Conservation (phyloP, 2,113 vertebrate species). For the Galeopterus variegatus region DNA sequence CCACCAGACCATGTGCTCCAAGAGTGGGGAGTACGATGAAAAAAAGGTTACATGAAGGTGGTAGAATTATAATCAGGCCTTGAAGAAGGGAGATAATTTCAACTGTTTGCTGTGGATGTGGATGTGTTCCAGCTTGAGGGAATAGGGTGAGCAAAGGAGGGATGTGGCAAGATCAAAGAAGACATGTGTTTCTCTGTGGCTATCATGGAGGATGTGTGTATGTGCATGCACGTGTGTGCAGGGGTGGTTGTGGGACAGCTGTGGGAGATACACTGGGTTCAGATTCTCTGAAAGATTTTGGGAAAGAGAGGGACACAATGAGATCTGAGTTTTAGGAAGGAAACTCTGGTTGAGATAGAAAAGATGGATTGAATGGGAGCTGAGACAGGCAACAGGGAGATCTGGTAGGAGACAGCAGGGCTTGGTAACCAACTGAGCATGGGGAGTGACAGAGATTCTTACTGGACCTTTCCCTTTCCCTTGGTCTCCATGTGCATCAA, state of each 20-base stretch:
- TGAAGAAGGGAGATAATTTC: conserved; percentile 17
- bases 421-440: neutral
- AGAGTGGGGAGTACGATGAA: neutral
- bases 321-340: neutral
- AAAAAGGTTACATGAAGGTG: conserved; percentile 18
- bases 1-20: neutral
- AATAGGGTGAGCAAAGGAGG: neutral
- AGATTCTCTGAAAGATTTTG: conserved; percentile 2
- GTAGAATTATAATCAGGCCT: conserved; percentile 35
- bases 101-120: neutral
- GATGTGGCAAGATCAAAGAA: neutral
- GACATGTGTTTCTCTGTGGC: neutral
- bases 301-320: neutral
- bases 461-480: neutral
- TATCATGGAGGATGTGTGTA: neutral
- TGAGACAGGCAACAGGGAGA: neutral
- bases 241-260: neutral
- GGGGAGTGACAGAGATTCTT: neutral
- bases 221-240: fast-evolving
- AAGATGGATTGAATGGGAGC: neutral
- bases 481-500: neutral
- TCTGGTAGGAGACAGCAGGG: neutral
- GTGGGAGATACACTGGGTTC: neutral
- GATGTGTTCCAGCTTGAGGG: neutral
- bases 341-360: neutral